A percentile compares a stretch with the other conserved stretches of the same genome.
Conservation (phyloP, 2,888 invertebrate genomes). For the Hololepta plana region DNA sequence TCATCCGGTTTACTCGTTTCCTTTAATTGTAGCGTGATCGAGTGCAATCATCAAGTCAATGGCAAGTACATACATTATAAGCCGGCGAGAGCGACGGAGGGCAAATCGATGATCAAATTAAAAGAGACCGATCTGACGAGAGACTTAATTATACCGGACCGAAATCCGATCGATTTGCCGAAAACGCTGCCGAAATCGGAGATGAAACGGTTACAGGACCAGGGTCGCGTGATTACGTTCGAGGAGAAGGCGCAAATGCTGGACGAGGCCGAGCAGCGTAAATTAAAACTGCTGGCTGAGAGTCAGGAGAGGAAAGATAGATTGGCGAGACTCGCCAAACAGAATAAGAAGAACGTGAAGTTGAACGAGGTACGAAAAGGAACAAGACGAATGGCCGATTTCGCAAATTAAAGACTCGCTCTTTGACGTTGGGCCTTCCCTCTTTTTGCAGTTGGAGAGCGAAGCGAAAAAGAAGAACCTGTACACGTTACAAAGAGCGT, state of each 20-base stretch:
- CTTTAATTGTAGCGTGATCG: constrained; percentile 12
- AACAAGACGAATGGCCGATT: no score
- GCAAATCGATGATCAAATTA: constrained; percentile 16
- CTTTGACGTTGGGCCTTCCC: no score
- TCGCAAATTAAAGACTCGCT: no score
- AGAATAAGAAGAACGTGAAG: no score
- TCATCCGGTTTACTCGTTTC: constrained; percentile 1
- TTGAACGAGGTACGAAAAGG: no score
- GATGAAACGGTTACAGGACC: constrained; percentile 36
- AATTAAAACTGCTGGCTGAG: constrained; percentile 32
- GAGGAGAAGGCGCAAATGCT: constrained; percentile 29
- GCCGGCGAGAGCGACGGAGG: constrained; percentile 16
- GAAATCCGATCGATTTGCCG: constrained; percentile 33
- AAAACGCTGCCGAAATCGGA: constrained; percentile 41
- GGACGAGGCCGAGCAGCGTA: constrained; percentile 26
- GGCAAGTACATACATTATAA: constrained; percentile 21
- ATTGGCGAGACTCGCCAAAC: constrained; percentile 14
- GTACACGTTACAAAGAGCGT: constrained; percentile 32
- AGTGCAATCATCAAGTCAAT: constrained; percentile 21
- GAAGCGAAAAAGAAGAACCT: constrained; percentile 30
- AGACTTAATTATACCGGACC: constrained; percentile 32
- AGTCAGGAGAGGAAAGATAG: constrained; percentile 37
- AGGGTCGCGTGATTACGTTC: constrained; percentile 34
- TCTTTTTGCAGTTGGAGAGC: constrained; percentile 26
- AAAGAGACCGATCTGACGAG: constrained; percentile 25